phyloP scores from a whole-genome alignment of 2,888 invertebrate species.

The Drosophila algonquin region DNA sequence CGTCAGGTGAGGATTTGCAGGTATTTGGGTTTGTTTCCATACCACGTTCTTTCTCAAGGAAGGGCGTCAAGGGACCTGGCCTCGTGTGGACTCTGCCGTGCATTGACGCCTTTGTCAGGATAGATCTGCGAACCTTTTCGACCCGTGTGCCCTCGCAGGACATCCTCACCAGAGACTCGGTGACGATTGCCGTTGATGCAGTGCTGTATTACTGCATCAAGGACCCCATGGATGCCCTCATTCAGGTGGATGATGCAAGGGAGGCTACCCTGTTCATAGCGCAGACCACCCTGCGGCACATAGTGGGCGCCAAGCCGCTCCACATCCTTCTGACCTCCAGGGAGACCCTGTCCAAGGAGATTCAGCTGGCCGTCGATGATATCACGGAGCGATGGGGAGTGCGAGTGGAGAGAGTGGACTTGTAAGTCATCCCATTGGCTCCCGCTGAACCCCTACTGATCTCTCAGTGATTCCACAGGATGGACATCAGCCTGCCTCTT shows the following conservation, averaged over 20 bases:
- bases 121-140: slow-evolving; percentile 86
- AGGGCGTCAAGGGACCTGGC: slow-evolving; percentile 85
- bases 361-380: slow-evolving; percentile 92
- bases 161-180: slow-evolving; percentile 93
- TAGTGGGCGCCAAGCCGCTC: slow-evolving; percentile 94
- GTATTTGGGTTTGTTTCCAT: rapidly evolving
- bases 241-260: slow-evolving; percentile 86
- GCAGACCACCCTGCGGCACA: slow-evolving; percentile 93
- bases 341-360: slow-evolving; percentile 93
- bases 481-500: slow-evolving; percentile 70
- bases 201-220: slow-evolving; percentile 91
- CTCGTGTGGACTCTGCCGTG: slow-evolving; percentile 87
- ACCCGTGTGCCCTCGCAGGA: slow-evolving; percentile 87
- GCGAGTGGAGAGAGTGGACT: slow-evolving; percentile 95
- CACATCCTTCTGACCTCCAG: slow-evolving; percentile 95
- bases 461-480: slow-evolving; percentile 48
- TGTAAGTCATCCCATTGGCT: slow-evolving; percentile 85
- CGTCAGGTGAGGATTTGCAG: slow-evolving; percentile 57
- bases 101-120: slow-evolving; percentile 85
- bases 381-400: slow-evolving; percentile 96
- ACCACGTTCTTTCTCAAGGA: slow-evolving; percentile 42
- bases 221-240: slow-evolving; percentile 89
- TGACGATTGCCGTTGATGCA: slow-evolving; percentile 96
- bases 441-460: not conserved
- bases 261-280: slow-evolving; percentile 91